Conservation (phyloP, 37 sponge, comb jelly and placozoan genomes). For the Eunapius fragilis region DNA sequence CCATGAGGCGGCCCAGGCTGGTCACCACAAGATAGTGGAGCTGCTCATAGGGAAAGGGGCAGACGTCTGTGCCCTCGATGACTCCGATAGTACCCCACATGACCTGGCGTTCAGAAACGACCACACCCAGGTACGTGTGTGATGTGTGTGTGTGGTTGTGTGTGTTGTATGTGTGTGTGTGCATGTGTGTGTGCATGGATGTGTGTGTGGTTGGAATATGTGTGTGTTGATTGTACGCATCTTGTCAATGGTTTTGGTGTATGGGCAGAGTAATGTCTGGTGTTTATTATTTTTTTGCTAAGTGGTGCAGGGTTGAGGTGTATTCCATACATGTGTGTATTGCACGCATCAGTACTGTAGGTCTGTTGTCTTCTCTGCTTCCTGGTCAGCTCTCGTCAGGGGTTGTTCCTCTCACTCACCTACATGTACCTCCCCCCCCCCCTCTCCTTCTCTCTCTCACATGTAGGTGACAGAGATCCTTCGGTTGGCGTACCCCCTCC, state of each 20-base stretch:
- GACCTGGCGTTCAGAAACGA: conserved; percentile 59
- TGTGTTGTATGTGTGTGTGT: background rate
- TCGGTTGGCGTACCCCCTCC: conserved; percentile 12
- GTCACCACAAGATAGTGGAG: conserved; percentile 37
- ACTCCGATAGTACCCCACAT: conserved; percentile 38
- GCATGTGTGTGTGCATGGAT: background rate
- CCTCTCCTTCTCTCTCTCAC: background rate
- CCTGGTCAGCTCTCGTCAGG: background rate
- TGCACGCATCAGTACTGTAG: no score
- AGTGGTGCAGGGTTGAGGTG: no score
- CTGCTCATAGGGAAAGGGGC: conserved; percentile 38
- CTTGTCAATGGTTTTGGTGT: no score
- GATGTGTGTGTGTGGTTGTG: background rate
- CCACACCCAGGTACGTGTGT: conserved; percentile 45
- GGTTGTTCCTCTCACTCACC: background rate
- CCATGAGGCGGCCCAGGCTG: conserved; percentile 64
- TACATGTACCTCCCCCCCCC: background rate
- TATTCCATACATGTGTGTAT: no score
- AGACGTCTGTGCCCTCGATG: conserved; percentile 12
- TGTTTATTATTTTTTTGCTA: no score
- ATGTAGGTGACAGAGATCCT: conserved; percentile 31
- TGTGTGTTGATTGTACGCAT: no score
- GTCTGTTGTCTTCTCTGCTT: no score
- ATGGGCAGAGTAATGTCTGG: no score
- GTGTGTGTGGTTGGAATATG: background rate